A percentile compares a stretch with the other conserved stretches of the same genome.
Evolutionary conservation across 2,888 invertebrate species (phyloP).

Genomic region (Ganaspis brasiliensis): DNA sequence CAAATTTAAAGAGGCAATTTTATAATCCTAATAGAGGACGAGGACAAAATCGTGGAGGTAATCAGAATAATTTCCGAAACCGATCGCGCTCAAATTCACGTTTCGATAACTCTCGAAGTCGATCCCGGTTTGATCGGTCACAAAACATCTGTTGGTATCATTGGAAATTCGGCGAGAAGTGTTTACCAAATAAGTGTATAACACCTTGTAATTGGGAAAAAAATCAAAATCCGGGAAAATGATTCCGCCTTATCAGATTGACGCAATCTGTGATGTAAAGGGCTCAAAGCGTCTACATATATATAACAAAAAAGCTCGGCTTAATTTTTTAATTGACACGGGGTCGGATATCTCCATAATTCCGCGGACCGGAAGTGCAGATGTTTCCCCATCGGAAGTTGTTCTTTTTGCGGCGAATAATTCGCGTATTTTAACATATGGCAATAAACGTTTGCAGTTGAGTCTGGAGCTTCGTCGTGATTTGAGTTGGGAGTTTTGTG

Average conservation of each 20-base stretch:
- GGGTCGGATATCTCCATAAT: too few relatives aligned
- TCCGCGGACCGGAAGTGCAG: too few relatives aligned
- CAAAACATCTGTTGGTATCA: slow-evolving; percentile 5
- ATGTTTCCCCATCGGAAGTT: slow-evolving; percentile 9
- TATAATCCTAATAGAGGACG: too few relatives aligned
- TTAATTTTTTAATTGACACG: too few relatives aligned
- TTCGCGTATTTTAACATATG: slow-evolving; percentile 69
- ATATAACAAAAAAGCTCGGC: too few relatives aligned
- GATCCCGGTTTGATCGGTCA: too few relatives aligned
- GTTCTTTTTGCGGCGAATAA: slow-evolving; percentile 72
- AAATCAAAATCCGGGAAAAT: slow-evolving; percentile 44
- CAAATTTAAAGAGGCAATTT: too few relatives aligned
- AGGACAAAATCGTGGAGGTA: too few relatives aligned
- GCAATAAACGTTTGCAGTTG: slow-evolving; percentile 45
- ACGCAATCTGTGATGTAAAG: slow-evolving; percentile 16
- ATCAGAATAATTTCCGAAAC: too few relatives aligned
- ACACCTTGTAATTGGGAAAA: too few relatives aligned
- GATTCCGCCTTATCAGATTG: background rate
- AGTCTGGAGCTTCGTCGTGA: too few relatives aligned
- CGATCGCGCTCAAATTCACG: background rate
- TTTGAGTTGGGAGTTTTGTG: too few relatives aligned
- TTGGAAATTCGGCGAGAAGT: background rate
- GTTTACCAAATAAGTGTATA: background rate
- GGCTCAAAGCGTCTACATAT: background rate
- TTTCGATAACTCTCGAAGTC: background rate